These are phyloP conservation scores for Nymphalis io DNA, from an alignment of 1,140 invertebrate genomes.

Conservation along the genomic window DNA sequence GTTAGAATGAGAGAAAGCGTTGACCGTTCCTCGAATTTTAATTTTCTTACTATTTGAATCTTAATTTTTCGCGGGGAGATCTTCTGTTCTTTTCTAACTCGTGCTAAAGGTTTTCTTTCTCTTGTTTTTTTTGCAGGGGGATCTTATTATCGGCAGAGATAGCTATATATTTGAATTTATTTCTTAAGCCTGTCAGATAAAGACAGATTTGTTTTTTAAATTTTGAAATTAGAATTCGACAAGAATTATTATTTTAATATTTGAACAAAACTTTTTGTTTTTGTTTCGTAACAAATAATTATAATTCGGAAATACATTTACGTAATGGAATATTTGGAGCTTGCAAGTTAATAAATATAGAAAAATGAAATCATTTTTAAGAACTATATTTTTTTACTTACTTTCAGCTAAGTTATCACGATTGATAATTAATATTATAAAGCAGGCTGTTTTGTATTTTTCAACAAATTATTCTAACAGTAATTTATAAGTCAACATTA, in stretches of 20 bases:
- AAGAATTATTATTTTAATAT: conserved; percentile 1
- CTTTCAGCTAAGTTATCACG: too few species aligned
- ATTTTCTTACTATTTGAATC: conserved; percentile 80
- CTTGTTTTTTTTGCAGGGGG: conserved; percentile 46
- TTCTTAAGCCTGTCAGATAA: conserved; percentile 42
- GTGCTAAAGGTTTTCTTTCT: conserved; percentile 31
- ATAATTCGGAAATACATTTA: too few species aligned
- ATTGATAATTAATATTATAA: too few species aligned
- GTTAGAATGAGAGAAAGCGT: conserved; percentile 50
- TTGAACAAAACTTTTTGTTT: too few species aligned
- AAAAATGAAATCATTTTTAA: too few species aligned
- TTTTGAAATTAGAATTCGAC: neutral
- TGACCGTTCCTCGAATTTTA: conserved; percentile 77
- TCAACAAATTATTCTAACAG: too few species aligned
- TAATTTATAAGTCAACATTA: too few species aligned
- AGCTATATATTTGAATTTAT: conserved; percentile 47
- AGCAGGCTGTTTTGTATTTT: too few species aligned
- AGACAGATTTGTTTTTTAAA: conserved; percentile 6
- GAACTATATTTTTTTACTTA: too few species aligned
- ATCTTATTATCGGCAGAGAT: conserved; percentile 46
- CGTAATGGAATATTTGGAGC: too few species aligned
- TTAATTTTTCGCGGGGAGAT: conserved; percentile 72
- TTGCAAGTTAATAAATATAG: too few species aligned
- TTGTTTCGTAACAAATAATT: too few species aligned
- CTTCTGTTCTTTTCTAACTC: conserved; percentile 44